Conservation (phyloP, 2,113 vertebrate genomes). For the Haemorhous mexicanus region DNA sequence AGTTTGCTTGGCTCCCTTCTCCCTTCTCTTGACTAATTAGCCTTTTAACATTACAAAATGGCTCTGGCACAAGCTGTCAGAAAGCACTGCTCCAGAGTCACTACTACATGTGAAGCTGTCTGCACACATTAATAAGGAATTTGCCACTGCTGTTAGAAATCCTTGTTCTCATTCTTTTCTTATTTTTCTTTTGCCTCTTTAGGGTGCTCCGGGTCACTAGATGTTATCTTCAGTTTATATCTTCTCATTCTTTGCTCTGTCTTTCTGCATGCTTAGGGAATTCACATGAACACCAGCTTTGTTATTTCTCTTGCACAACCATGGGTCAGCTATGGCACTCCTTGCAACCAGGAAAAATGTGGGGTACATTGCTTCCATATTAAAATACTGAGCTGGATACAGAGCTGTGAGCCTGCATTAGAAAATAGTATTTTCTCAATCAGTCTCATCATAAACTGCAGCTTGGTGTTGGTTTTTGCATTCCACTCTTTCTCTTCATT, state of each 20-base stretch:
- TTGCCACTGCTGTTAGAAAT: background rate
- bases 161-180: background rate
- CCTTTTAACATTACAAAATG: background rate
- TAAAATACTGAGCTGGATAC: background rate
- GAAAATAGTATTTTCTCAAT: background rate
- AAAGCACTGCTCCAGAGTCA: background rate
- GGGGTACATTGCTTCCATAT: background rate
- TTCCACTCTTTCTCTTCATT: background rate
- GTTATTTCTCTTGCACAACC: background rate
- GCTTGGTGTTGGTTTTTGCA: background rate
- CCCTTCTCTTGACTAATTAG: background rate
- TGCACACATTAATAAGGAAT: background rate
- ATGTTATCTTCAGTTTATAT: background rate
- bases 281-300: background rate
- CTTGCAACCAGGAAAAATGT: background rate
- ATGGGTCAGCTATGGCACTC: background rate
- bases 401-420: background rate
- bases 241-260: background rate
- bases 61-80: background rate
- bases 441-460: background rate
- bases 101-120: background rate
- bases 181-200: background rate
- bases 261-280: background rate
- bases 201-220: background rate
- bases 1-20: background rate